phyloP scores from a whole-genome alignment of 2,888 invertebrate species.

The Leistus spinibarbis region DNA sequence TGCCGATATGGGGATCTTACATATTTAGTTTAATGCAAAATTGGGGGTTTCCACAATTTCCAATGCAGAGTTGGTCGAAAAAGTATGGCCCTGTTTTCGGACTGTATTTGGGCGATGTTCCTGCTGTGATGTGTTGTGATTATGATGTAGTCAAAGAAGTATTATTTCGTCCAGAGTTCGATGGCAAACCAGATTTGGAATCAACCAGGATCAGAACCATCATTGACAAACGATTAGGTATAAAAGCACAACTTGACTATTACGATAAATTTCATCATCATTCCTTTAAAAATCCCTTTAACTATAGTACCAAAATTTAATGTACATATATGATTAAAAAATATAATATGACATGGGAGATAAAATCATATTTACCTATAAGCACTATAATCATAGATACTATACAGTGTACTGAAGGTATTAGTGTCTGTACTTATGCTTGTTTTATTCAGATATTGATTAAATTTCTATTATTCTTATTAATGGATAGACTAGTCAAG shows the following conservation, averaged over 20 bases:
- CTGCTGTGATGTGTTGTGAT: conserved; percentile 62
- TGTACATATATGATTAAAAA: too few relatives aligned
- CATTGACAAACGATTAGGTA: conserved; percentile 18
- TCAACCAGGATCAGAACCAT: conserved; percentile 8
- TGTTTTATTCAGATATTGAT: too few relatives aligned
- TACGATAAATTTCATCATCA: too few relatives aligned
- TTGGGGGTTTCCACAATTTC: conserved; percentile 30
- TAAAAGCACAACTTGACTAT: too few relatives aligned
- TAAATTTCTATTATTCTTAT: too few relatives aligned
- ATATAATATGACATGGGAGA: too few relatives aligned
- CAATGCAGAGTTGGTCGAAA: conserved; percentile 24
- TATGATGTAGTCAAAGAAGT: conserved; percentile 64
- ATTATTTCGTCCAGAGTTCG: conserved; percentile 64
- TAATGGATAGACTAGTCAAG: too few relatives aligned
- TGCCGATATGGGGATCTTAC: conserved; percentile 27
- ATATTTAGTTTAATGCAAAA: conserved; percentile 1
- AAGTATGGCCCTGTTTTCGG: conserved; percentile 60
- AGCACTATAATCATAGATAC: too few relatives aligned
- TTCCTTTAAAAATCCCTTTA: background rate
- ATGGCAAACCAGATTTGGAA: conserved; percentile 58
- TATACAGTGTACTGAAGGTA: too few relatives aligned
- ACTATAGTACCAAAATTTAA: too few relatives aligned
- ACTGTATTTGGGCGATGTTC: conserved; percentile 60
- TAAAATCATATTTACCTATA: too few relatives aligned
- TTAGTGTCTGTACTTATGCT: too few relatives aligned